phyloP scores from a whole-genome alignment of 2,113 vertebrate species.

The Siniperca chuatsi region DNA sequence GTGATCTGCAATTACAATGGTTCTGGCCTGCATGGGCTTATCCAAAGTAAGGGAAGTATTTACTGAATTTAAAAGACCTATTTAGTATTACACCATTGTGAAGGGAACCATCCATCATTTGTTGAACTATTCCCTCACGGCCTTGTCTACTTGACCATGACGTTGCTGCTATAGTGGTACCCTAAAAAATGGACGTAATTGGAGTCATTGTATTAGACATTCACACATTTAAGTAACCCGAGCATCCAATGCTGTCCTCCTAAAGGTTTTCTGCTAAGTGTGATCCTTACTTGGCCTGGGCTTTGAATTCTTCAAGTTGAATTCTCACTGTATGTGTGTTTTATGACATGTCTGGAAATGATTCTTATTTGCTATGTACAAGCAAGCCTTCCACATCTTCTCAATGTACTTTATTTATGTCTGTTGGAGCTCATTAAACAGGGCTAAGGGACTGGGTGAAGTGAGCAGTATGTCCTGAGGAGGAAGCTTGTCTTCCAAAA shows the following conservation, averaged over 20 bases:
- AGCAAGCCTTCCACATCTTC: slow-evolving; percentile 15
- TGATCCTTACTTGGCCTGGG: neutral
- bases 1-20: slow-evolving; percentile 78
- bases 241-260: slow-evolving; percentile 19
- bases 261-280: neutral
- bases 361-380: slow-evolving; percentile 57
- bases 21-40: slow-evolving; percentile 47
- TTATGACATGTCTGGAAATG: slow-evolving; percentile 57
- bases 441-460: slow-evolving; percentile 60
- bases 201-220: slow-evolving; percentile 34
- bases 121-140: slow-evolving; percentile 43
- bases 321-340: slow-evolving; percentile 38
- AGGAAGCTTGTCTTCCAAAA: slow-evolving; percentile 74
- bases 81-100: slow-evolving; percentile 56
- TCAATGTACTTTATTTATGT: slow-evolving; percentile 53
- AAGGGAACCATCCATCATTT: slow-evolving; percentile 67
- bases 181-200: slow-evolving; percentile 52
- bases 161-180: slow-evolving; percentile 25
- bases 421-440: slow-evolving; percentile 75
- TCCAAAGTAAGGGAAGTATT: slow-evolving; percentile 64
- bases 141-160: slow-evolving; percentile 49
- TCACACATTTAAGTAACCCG: slow-evolving; percentile 28
- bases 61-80: slow-evolving; percentile 74
- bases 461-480: slow-evolving; percentile 67
- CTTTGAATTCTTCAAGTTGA: slow-evolving; percentile 46